Base-by-base conservation (phyloP, 2,113 vertebrate genomes). In the Lampris incognitus region DNA sequence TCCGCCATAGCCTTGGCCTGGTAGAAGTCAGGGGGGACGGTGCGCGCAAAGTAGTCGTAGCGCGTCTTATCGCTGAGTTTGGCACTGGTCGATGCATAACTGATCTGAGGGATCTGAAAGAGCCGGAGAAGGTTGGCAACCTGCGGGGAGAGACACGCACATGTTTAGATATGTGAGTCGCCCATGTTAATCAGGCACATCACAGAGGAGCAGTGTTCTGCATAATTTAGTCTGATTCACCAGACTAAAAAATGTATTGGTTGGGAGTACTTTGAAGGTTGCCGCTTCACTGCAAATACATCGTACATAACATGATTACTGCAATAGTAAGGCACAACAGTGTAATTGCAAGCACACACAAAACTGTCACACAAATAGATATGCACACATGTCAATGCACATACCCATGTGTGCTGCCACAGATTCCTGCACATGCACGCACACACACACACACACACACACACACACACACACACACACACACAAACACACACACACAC, bases 1-100 rank as follows among this genome's bases (percentile, higher is more conserved):
- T 99, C 98, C 0, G 98, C 98, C 98, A 99, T 99, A 68, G 98
- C 98, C 87, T 99, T 99, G 0, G 98, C 98, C 85, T 99, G 98
- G 88, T 99, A 99, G 91, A 99, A 99, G 88, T 99, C 98, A 0
- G 98, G 98, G 0, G 98, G 98, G 71, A 99, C 98, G 0, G 98
- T 99, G 72, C 98, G 94, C 0, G 98, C 97, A 0, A 99, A 99
- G 81, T 98, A 99, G 83, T 99, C 98, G 0, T 99, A 99, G 81
- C 98, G 96, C 0, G 96, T 96, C 84, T 99, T 99, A 88, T 99
- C 98, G 0, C 98, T 99, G 82, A 99, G 95, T 81, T 99, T 99
- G 88, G 98, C 98, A 1, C 97, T 99, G 79, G 98, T 99, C 49
- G 98, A 99, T 6, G 98, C 98, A 0, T 99, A 99, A 91, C 98